A percentile compares a stretch with the other conserved stretches of the same genome.
These are phyloP conservation scores for Manis pentadactyla DNA, from an alignment of 2,797 vertebrate genomes.

Conservation along the genomic window DNA sequence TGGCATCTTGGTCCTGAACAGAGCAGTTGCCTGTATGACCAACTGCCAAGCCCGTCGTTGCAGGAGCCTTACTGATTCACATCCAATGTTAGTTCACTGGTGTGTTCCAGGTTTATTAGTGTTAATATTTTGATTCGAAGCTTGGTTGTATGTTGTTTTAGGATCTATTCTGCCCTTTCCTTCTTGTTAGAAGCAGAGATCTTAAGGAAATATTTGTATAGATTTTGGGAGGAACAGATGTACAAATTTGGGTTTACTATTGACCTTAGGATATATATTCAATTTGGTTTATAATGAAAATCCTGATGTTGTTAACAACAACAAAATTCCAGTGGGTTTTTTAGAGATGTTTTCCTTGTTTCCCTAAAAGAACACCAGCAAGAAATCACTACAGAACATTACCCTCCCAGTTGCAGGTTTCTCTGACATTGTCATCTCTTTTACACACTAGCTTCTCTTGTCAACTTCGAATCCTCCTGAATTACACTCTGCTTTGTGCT, in stretches of 20 bases:
- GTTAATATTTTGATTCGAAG: not conserved
- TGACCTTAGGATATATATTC: not conserved
- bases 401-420: not conserved
- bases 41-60: not conserved
- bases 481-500: not conserved
- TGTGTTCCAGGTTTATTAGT: not conserved
- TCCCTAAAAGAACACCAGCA: not conserved
- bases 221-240: not conserved
- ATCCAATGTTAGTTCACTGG: not conserved
- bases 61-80: not conserved
- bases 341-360: not conserved
- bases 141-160: not conserved
- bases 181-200: conserved; percentile 35
- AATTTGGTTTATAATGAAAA: not conserved
- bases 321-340: not conserved
- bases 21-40: not conserved
- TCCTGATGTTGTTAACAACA: not conserved
- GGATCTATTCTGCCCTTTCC: not conserved
- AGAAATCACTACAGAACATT: not conserved
- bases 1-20: not conserved
- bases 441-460: not conserved
- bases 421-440: not conserved
- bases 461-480: not conserved
- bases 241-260: not conserved
- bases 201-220: not conserved